These are phyloP conservation scores for Eunapius fragilis DNA, from an alignment of 37 sponge, comb jelly and placozoan genomes.

Conservation along the genomic window DNA sequence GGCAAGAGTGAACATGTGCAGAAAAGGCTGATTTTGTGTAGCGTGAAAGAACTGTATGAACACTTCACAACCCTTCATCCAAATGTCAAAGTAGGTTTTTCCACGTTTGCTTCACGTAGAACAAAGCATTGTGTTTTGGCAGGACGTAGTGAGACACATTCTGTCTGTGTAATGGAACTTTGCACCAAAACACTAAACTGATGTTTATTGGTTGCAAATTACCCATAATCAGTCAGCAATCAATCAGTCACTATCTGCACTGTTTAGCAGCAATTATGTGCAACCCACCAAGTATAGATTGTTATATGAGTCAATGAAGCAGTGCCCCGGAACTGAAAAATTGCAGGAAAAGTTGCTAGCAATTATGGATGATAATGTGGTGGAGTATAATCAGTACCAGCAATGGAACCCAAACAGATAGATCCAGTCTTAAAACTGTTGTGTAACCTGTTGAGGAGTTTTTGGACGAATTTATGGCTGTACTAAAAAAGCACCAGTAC, in stretches of 20 bases:
- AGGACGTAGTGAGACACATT: conserved; percentile 38
- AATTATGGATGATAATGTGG: conserved; percentile 1
- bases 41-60: conserved; percentile 16
- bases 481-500: too few relatives aligned
- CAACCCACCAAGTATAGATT: conserved; percentile 15
- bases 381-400: neutral
- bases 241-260: neutral
- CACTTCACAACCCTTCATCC: conserved; percentile 9
- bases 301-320: neutral
- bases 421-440: conserved; percentile 34
- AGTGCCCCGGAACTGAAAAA: conserved; percentile 1
- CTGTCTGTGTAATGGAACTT: conserved; percentile 48
- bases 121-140: conserved; percentile 36
- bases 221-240: neutral
- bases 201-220: conserved; percentile 21
- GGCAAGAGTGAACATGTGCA: conserved; percentile 19
- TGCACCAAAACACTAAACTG: conserved; percentile 37
- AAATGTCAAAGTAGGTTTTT: conserved; percentile 24
- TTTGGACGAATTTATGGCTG: too few relatives aligned
- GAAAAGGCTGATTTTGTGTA: conserved; percentile 22
- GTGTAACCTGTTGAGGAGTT: conserved; percentile 25
- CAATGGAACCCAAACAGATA: conserved; percentile 24
- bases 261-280: too few relatives aligned
- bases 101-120: conserved; percentile 26
- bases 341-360: neutral